Evolutionary conservation across 2,113 vertebrate species (phyloP).

Genomic region (Nothobranchius kuhntae): DNA sequence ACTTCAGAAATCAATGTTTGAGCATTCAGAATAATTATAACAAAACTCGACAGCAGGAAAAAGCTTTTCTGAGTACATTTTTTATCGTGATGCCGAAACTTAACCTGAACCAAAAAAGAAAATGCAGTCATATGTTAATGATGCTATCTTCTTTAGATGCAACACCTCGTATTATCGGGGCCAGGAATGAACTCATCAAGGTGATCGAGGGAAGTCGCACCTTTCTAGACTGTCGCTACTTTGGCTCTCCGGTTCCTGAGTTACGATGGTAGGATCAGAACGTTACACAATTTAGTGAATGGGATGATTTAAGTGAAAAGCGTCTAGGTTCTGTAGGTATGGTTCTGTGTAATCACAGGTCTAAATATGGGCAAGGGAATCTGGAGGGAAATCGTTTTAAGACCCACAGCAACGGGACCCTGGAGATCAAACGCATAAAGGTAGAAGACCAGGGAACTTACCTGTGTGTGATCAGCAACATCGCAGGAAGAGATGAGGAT

Average conservation of each 20-base stretch:
- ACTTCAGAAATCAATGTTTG: no score
- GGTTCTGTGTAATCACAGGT: conserved; percentile 78
- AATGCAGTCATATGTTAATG: neutral
- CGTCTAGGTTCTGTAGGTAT: neutral
- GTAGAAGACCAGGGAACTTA: conserved; percentile 93
- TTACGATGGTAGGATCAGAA: conserved; percentile 87
- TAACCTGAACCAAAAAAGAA: neutral
- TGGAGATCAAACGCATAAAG: conserved; percentile 87
- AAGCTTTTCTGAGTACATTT: no score
- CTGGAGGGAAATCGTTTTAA: conserved; percentile 91
- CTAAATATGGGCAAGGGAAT: conserved; percentile 92
- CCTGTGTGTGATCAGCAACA: conserved; percentile 90
- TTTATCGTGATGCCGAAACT: no score
- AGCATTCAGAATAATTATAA: no score
- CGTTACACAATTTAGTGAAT: neutral
- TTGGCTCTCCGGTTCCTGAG: conserved; percentile 93
- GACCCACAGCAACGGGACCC: conserved; percentile 87
- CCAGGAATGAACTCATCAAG: conserved; percentile 85
- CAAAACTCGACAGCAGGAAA: no score
- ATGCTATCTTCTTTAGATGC: conserved; percentile 79
- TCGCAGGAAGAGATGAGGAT: conserved; percentile 90
- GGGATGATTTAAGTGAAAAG: neutral
- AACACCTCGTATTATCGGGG: conserved; percentile 83
- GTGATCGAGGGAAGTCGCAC: conserved; percentile 87
- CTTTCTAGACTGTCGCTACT: conserved; percentile 88